A percentile compares a stretch with the other conserved stretches of the same genome.
phyloP scores from a whole-genome alignment of 2,888 invertebrate genomes.

The Drosophila kambysellisi region DNA sequence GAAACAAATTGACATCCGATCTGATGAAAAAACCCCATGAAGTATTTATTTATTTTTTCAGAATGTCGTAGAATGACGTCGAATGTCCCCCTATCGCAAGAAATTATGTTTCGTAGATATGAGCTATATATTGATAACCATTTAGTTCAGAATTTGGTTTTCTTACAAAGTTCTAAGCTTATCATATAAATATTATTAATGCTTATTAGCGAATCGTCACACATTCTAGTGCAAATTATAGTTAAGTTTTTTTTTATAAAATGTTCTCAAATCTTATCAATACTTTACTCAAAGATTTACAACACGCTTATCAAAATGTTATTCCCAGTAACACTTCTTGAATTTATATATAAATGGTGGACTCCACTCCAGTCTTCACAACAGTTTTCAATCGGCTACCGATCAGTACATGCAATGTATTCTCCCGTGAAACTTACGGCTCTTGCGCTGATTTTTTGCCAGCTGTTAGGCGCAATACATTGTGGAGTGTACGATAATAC shows the following conservation, averaged over 20 bases:
- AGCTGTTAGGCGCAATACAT: slow-evolving; percentile 37
- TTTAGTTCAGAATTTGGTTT: too few relatives aligned
- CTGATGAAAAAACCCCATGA: background rate
- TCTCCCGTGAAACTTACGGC: slow-evolving; percentile 14
- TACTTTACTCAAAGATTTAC: slow-evolving; percentile 1
- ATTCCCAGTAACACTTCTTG: background rate
- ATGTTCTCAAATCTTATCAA: slow-evolving; percentile 31
- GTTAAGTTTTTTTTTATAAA: too few relatives aligned
- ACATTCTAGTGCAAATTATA: background rate
- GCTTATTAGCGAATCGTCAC: background rate
- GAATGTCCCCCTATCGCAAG: too few relatives aligned
- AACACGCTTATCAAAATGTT: background rate
- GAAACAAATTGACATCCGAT: background rate
- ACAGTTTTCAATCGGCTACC: background rate
- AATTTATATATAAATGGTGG: slow-evolving; percentile 12
- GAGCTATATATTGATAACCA: background rate
- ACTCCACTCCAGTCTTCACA: background rate
- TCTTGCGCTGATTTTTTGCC: slow-evolving; percentile 31
- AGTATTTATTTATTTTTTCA: background rate
- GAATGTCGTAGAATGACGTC: too few relatives aligned
- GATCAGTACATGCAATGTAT: slow-evolving; percentile 40
- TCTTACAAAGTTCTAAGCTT: background rate
- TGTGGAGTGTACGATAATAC: slow-evolving; percentile 36
- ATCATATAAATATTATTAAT: too few relatives aligned
- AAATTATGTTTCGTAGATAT: background rate